Conservation (phyloP, 2,797 vertebrate genomes). For the Gadopsis bispinosus region DNA sequence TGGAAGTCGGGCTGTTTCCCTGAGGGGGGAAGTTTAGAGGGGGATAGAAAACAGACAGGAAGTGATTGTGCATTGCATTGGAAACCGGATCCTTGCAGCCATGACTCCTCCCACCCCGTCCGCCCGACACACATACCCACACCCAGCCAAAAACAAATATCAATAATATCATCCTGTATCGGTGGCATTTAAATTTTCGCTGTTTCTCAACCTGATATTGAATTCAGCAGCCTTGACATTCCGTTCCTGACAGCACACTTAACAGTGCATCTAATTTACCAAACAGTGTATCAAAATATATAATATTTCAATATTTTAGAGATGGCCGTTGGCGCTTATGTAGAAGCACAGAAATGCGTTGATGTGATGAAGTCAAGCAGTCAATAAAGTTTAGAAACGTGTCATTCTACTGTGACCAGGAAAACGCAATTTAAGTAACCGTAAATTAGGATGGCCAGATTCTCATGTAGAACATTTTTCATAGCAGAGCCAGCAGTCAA, state of each 20-base stretch:
- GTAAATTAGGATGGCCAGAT: not conserved
- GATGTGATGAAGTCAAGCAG: not conserved
- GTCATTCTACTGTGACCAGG: not conserved
- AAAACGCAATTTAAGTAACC: not conserved
- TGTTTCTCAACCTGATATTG: conserved; percentile 3
- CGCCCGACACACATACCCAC: not conserved
- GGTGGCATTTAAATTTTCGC: conserved; percentile 10
- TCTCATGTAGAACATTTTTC: not conserved
- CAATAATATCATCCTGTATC: conserved; percentile 11
- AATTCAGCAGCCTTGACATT: conserved; percentile 12
- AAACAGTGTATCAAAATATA: not conserved
- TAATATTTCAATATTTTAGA: not conserved
- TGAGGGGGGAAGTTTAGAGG: conserved; percentile 44
- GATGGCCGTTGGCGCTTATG: not conserved
- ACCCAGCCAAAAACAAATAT: conserved; percentile 13
- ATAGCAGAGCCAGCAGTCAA: not conserved
- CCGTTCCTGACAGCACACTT: conserved; percentile 2
- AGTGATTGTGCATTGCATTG: conserved; percentile 40
- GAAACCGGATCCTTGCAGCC: conserved; percentile 44
- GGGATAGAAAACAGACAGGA: conserved; percentile 44
- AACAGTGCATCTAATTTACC: conserved; percentile 18
- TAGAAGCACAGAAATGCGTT: not conserved
- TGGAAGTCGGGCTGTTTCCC: conserved; percentile 41
- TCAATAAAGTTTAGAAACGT: not conserved
- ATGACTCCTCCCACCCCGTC: conserved; percentile 28